These are phyloP conservation scores for Pseudochirops corinnae DNA, from an alignment of 2,797 vertebrate genomes.

Conservation along the genomic window DNA sequence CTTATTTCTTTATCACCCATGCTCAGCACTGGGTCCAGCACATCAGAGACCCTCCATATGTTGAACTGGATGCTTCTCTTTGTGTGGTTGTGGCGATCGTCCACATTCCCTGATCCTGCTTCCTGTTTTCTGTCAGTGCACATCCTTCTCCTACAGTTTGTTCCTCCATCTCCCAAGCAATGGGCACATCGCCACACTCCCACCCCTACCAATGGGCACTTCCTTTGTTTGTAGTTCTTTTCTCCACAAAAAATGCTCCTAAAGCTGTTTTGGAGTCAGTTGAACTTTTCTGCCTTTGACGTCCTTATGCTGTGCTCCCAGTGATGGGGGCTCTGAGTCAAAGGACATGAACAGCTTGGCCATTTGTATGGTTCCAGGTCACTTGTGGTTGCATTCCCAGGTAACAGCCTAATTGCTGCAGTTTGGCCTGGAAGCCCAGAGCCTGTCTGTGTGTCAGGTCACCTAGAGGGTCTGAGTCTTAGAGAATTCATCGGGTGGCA, in stretches of 20 bases:
- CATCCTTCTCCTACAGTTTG: background rate
- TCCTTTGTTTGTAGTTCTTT: background rate
- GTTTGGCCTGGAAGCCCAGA: background rate
- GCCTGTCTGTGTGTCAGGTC: background rate
- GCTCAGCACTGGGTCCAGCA: rapidly evolving
- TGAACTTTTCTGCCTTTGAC: background rate
- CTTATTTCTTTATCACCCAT: background rate
- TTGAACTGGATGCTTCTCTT: background rate
- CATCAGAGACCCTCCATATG: background rate
- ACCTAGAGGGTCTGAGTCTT: rapidly evolving
- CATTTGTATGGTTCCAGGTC: too few species aligned
- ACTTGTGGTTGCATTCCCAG: background rate
- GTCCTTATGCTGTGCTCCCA: background rate
- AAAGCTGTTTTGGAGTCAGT: background rate
- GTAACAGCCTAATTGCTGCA: background rate
- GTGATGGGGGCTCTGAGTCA: background rate
- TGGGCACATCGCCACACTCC: too few species aligned
- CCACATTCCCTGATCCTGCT: background rate
- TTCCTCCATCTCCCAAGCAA: too few species aligned
- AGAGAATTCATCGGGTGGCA: background rate
- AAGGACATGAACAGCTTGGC: background rate
- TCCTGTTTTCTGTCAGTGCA: too few species aligned
- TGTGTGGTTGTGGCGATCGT: background rate
- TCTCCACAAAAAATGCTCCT: background rate
- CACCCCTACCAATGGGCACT: background rate